These are phyloP conservation scores for Orcinus orca DNA, from an alignment of 2,113 vertebrate genomes.

Conservation along the genomic window DNA sequence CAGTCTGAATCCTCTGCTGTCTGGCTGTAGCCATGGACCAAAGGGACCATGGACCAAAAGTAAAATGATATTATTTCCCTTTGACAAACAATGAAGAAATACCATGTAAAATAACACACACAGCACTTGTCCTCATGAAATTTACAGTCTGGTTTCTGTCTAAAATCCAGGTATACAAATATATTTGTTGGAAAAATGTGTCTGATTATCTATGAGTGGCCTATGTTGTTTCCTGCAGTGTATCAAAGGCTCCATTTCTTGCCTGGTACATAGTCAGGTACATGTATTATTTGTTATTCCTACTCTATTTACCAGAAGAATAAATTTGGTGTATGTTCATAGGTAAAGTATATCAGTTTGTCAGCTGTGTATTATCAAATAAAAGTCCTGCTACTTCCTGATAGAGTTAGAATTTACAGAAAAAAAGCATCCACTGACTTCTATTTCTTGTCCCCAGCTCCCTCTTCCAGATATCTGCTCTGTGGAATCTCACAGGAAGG, in stretches of 20 bases:
- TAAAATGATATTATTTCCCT: neutral
- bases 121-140: neutral
- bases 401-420: neutral
- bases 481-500: neutral
- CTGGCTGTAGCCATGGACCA: neutral
- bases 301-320: neutral
- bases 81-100: neutral
- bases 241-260: neutral
- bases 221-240: neutral
- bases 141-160: neutral
- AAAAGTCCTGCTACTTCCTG: neutral
- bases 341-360: neutral
- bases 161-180: neutral
- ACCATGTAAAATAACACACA: neutral
- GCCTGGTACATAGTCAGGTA: neutral
- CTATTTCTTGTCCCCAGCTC: neutral
- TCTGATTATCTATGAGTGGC: neutral
- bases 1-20: neutral
- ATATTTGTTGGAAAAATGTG: neutral
- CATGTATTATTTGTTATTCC: neutral
- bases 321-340: neutral
- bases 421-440: neutral
- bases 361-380: neutral
- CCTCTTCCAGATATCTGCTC: neutral
- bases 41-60: too few species aligned